phyloP scores from a whole-genome alignment of 2,113 vertebrate genomes.

The Rattus rattus region DNA sequence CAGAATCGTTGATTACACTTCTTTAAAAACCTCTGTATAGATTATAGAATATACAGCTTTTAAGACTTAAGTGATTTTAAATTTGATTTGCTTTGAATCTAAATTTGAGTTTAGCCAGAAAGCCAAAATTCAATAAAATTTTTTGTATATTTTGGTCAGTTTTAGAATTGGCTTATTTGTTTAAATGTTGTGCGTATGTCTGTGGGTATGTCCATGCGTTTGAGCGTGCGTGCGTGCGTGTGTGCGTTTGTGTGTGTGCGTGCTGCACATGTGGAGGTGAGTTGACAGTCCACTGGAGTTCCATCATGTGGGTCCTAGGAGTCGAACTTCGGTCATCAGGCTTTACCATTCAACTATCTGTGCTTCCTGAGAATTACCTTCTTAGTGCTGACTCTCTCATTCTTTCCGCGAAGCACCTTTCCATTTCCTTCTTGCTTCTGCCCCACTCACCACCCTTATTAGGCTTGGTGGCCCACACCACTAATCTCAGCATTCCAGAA shows the following conservation, averaged over 20 bases:
- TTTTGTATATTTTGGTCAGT: neutral
- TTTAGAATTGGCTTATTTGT: neutral
- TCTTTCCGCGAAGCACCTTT: neutral
- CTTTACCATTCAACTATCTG: neutral
- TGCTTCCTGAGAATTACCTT: neutral
- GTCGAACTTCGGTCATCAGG: neutral
- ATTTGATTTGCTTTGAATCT: neutral
- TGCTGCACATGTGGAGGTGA: neutral
- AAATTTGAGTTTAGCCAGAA: neutral
- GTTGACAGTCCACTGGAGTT: neutral
- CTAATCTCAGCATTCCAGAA: neutral
- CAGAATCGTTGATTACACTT: neutral
- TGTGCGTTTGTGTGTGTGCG: too few species aligned
- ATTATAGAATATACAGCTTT: slow-evolving; percentile 12
- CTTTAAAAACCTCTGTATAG: neutral
- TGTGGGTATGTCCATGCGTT: neutral
- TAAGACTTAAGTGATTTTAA: neutral
- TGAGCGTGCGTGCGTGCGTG: neutral
- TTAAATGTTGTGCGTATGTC: neutral
- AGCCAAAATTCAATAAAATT: neutral
- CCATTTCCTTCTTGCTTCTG: neutral
- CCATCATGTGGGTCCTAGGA: neutral
- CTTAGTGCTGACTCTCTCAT: neutral
- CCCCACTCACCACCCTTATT: neutral
- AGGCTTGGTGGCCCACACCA: neutral